Evolutionary conservation across 1,140 invertebrate genomes (phyloP), one percentile per base, ranked within the genome.

Genomic region (Batillaria attramentaria): DNA sequence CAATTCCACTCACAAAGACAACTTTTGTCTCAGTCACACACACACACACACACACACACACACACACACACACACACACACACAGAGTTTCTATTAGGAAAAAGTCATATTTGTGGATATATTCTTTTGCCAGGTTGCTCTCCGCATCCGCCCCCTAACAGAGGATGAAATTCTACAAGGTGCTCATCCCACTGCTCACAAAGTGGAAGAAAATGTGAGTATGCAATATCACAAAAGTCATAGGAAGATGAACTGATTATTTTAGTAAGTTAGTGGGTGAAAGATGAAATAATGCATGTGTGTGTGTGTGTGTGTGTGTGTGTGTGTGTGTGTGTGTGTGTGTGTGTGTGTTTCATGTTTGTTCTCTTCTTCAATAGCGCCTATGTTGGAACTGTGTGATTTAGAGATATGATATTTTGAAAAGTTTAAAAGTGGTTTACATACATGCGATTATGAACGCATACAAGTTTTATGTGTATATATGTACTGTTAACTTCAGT

Each of bases 91-190:
- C 28, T 8, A 72, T 33, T 33, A 50, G 39, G 28, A 42, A 79
- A 79, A 16, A 65, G 54, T 62, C 4, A 80, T 72, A 35, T 72
- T 46, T 72, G 16, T 78, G 18, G 33, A 20, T 70, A 43, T 54
- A 62, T 46, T 82, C 66, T 77, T 42, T 70, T 72, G 79, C 84
- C 66, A 94, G 93, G 93, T 93, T 50, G 92, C 90, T 69, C 87
- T 93, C 41, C 86, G 93, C 43, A 90, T 93, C 33, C 89, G 93
- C 35, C 93, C 93, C 20, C 79, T 93, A 77, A 92, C 89, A 81
- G 89, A 91, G 76, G 90, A 90, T 82, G 93, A 93, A 81, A 91
- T 88, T 62, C 74, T 90, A 1, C 83, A 86, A 74, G 92, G 91
- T 54, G 91, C 90, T 60, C 89, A 91, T 69, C 87, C 90, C 77